Evolutionary conservation across 2,797 vertebrate species (phyloP).

Genomic region (Leptoclinus maculatus): DNA sequence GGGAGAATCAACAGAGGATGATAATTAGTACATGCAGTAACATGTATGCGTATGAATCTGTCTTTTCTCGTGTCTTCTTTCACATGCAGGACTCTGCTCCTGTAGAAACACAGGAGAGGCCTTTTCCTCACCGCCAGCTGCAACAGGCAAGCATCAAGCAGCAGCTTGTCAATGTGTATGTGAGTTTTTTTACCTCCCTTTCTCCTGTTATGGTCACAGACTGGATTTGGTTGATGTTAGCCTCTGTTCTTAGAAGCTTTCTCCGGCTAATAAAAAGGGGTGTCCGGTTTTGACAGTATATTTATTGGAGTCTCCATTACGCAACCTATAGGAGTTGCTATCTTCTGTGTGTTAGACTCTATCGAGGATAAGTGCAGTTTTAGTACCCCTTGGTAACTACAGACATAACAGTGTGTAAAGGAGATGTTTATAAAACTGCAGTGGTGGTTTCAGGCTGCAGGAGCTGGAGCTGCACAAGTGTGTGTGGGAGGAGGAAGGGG

Average conservation of each 20-base stretch:
- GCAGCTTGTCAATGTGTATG: constrained; percentile 84
- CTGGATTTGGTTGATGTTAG: constrained; percentile 62
- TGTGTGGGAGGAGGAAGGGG: constrained; percentile 75
- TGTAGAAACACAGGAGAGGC: constrained; percentile 70
- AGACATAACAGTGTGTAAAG: constrained; percentile 67
- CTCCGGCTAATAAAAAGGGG: constrained; percentile 65
- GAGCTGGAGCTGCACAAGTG: constrained; percentile 75
- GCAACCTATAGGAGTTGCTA: constrained; percentile 51
- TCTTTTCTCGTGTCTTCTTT: constrained; percentile 19
- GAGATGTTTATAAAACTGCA: constrained; percentile 75
- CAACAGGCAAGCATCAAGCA: constrained; percentile 78
- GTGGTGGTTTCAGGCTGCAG: constrained; percentile 77
- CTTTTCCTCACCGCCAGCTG: constrained; percentile 65
- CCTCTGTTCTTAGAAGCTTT: constrained; percentile 62
- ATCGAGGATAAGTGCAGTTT: constrained; percentile 77
- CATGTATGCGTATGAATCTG: constrained; percentile 1
- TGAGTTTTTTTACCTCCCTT: constrained; percentile 66
- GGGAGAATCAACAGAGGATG: not conserved
- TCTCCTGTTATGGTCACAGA: constrained; percentile 76
- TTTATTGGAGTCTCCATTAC: constrained; percentile 68
- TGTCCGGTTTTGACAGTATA: constrained; percentile 64
- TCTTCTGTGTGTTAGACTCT: constrained; percentile 45
- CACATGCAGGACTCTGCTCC: constrained; percentile 67
- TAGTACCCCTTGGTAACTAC: constrained; percentile 70
- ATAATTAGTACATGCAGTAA: not conserved